These are phyloP conservation scores for Danionella cerebrum DNA, from an alignment of 2,113 vertebrate species.

Conservation along the genomic window DNA sequence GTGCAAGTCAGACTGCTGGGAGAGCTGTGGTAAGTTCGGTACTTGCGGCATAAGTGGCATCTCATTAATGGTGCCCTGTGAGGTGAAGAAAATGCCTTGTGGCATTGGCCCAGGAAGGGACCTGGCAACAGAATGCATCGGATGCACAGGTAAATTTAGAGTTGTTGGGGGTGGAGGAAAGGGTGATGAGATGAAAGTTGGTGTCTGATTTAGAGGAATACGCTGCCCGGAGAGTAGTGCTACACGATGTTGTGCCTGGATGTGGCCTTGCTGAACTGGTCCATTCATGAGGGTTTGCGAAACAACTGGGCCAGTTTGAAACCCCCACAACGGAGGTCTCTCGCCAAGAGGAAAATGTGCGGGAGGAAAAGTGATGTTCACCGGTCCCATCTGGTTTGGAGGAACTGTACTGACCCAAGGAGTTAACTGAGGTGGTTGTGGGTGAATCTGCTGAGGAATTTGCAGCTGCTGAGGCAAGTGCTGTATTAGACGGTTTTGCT, in stretches of 20 bases:
- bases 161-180: slow-evolving; percentile 55
- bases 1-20: slow-evolving; percentile 50
- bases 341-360: slow-evolving; percentile 51
- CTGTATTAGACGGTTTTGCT: slow-evolving; percentile 48
- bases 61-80: slow-evolving; percentile 56
- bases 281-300: slow-evolving; percentile 54
- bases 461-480: slow-evolving; percentile 37
- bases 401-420: slow-evolving; percentile 48
- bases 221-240: slow-evolving; percentile 55
- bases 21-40: slow-evolving; percentile 55
- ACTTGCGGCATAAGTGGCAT: slow-evolving; percentile 53
- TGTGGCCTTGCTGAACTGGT: slow-evolving; percentile 52
- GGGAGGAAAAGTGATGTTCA: slow-evolving; percentile 53
- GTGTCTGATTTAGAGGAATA: slow-evolving; percentile 59
- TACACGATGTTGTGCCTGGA: slow-evolving; percentile 52
- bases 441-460: slow-evolving; percentile 4
- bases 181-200: slow-evolving; percentile 57
- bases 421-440: slow-evolving; percentile 36
- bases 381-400: slow-evolving; percentile 50
- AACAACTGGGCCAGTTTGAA: slow-evolving; percentile 53
- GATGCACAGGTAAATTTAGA: slow-evolving; percentile 54
- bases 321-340: slow-evolving; percentile 55
- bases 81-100: slow-evolving; percentile 61
- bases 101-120: slow-evolving; percentile 52
- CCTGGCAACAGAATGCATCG: slow-evolving; percentile 57